Evolutionary conservation across 2,888 invertebrate genomes (phyloP).

Genomic region (Tribolium freemani): DNA sequence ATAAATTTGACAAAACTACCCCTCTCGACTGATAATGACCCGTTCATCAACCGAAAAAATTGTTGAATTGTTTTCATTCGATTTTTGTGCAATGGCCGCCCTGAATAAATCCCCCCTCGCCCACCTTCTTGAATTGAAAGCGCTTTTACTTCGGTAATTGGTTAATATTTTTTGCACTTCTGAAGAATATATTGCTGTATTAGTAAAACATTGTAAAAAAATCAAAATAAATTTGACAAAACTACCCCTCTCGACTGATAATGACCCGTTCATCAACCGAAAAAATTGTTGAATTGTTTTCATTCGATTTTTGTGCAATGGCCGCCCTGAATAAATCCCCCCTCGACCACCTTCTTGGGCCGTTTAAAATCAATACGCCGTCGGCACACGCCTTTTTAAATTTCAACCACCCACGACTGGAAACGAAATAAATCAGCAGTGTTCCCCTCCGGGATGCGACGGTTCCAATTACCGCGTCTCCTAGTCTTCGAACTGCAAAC

Average conservation of each 20-base stretch:
- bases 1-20: too few relatives aligned
- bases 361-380: conserved; percentile 58
- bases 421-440: conserved; percentile 61
- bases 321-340: conserved; percentile 2
- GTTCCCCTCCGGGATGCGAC: conserved; percentile 56
- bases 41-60: too few relatives aligned
- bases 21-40: too few relatives aligned
- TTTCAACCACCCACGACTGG: conserved; percentile 60
- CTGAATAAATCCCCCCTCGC: conserved; percentile 2
- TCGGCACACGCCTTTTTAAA: conserved; percentile 61
- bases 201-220: too few relatives aligned
- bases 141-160: too few relatives aligned
- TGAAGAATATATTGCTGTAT: too few relatives aligned
- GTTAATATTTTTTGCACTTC: too few relatives aligned
- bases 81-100: conserved; percentile 1
- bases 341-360: conserved; percentile 47
- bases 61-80: not conserved
- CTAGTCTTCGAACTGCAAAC: conserved; percentile 16
- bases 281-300: not conserved
- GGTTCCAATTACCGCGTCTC: conserved; percentile 54
- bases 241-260: too few relatives aligned
- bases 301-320: not conserved
- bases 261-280: too few relatives aligned
- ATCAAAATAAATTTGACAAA: too few relatives aligned
- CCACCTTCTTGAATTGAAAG: conserved; percentile 4